phyloP scores from a whole-genome alignment of 2,888 invertebrate species.

The Caenorhabditis sinica region DNA sequence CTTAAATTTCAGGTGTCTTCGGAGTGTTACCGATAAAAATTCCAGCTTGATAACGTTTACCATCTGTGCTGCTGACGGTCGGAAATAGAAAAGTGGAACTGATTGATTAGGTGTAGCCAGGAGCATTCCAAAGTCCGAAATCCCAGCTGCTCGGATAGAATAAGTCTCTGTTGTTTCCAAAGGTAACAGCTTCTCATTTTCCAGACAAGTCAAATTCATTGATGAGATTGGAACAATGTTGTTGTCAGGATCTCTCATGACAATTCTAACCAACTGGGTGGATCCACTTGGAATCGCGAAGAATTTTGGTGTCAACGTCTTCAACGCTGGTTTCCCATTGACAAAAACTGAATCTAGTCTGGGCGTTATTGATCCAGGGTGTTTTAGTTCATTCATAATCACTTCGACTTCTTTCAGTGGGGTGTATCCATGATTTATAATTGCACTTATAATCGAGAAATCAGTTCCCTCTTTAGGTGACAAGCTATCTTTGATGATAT shows the following conservation, averaged over 20 bases:
- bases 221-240: slow-evolving; percentile 37
- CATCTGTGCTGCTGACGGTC: slow-evolving; percentile 66
- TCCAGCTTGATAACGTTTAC: slow-evolving; percentile 67
- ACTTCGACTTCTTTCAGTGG: slow-evolving; percentile 56
- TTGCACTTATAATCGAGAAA: slow-evolving; percentile 67
- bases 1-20: background rate
- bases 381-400: slow-evolving; percentile 28
- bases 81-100: slow-evolving; percentile 68
- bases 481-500: slow-evolving; percentile 60
- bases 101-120: slow-evolving; percentile 47
- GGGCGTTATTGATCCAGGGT: background rate
- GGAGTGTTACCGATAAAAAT: slow-evolving; percentile 49
- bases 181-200: slow-evolving; percentile 44
- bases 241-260: slow-evolving; percentile 25
- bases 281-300: slow-evolving; percentile 51
- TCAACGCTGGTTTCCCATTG: slow-evolving; percentile 46
- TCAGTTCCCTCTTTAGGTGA: slow-evolving; percentile 56
- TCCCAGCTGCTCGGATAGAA: slow-evolving; percentile 59
- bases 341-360: slow-evolving; percentile 46
- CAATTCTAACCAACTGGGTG: slow-evolving; percentile 39
- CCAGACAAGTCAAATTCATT: slow-evolving; percentile 54
- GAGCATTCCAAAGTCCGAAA: slow-evolving; percentile 64
- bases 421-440: slow-evolving; percentile 73
- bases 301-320: slow-evolving; percentile 29
- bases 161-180: slow-evolving; percentile 60